Evolutionary conservation across 2,797 vertebrate genomes (phyloP).

Genomic region (Streptopelia turtur): DNA sequence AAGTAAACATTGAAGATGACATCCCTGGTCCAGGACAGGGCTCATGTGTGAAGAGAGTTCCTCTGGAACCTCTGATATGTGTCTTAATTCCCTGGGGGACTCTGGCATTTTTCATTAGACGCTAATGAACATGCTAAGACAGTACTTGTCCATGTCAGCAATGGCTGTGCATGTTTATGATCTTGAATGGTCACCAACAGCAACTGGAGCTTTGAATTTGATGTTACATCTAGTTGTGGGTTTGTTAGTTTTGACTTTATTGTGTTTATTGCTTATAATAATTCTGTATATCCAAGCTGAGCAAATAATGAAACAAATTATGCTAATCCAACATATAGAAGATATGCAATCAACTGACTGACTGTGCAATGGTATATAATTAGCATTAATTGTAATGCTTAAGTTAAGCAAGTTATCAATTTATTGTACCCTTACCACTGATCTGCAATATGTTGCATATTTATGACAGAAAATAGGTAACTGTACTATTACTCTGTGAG

Average conservation of each 20-base stretch:
- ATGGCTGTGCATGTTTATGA: background rate
- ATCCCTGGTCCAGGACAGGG: background rate
- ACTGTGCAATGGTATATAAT: background rate
- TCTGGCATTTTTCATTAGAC: background rate
- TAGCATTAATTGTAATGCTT: background rate
- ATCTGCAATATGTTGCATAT: rapidly evolving
- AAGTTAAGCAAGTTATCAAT: background rate
- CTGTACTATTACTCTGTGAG: background rate
- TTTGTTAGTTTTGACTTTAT: background rate
- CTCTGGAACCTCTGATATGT: background rate
- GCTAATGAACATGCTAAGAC: rapidly evolving
- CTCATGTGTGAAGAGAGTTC: background rate
- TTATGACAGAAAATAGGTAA: background rate
- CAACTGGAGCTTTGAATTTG: background rate
- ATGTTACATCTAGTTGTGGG: background rate
- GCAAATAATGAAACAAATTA: background rate
- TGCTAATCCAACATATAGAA: background rate
- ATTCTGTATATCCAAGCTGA: background rate
- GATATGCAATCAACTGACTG: background rate
- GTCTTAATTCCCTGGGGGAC: background rate
- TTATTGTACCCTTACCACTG: background rate
- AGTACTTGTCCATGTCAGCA: background rate
- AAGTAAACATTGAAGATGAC: background rate
- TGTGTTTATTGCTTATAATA: background rate
- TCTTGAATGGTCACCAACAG: background rate